phyloP scores from a whole-genome alignment of 2,888 invertebrate species.

The Platerodrilus igneus region DNA sequence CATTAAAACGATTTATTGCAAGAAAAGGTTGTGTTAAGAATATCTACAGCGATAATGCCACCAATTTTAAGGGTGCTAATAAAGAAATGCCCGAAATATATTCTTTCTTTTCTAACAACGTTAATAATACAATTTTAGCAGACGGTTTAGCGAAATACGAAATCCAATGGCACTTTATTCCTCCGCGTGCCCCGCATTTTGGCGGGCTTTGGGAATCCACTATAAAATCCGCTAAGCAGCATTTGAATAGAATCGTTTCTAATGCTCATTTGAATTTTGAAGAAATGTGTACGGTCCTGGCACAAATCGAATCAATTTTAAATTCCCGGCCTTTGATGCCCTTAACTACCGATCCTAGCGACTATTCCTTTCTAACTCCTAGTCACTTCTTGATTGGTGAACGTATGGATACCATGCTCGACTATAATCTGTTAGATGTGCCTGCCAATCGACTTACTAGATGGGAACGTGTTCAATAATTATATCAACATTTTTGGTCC shows the following conservation, averaged over 20 bases:
- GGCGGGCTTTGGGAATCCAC: constrained; percentile 1
- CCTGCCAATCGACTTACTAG: no score
- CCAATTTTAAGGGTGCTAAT: constrained; percentile 37
- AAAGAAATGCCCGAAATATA: background rate
- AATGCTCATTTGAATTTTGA: background rate
- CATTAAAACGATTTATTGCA: constrained; percentile 33
- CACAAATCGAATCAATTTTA: background rate
- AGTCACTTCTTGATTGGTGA: constrained; percentile 1
- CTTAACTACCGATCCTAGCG: background rate
- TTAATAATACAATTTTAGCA: background rate
- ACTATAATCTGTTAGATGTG: no score
- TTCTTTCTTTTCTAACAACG: no score
- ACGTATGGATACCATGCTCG: background rate
- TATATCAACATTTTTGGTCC: no score
- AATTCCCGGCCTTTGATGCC: background rate
- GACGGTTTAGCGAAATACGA: background rate
- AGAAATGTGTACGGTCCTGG: background rate
- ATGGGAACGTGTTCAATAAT: no score
- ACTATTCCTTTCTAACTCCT: no score
- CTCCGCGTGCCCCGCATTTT: background rate
- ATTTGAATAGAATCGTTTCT: background rate
- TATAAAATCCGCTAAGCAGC: background rate
- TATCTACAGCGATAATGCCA: constrained; percentile 36
- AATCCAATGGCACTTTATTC: background rate
- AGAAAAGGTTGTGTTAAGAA: constrained; percentile 30